Conservation (phyloP, 1,140 invertebrate species). For the Xylocopa sonorina region DNA sequence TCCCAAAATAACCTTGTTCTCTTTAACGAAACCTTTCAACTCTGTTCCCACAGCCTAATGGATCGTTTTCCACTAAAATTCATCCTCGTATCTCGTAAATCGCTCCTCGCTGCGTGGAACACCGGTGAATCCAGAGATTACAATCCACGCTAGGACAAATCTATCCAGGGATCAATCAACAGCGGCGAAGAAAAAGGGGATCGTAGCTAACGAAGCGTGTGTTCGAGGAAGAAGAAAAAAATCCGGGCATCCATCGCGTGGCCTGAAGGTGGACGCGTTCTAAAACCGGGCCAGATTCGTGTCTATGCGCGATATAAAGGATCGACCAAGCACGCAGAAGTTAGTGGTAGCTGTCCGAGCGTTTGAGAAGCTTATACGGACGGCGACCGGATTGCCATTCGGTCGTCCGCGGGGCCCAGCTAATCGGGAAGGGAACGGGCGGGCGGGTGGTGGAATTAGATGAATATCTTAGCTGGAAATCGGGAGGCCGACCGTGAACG, state of each 20-base stretch:
- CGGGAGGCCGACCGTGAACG: slow-evolving; percentile 47
- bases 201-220: slow-evolving; percentile 14
- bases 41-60: too few relatives aligned
- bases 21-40: too few relatives aligned
- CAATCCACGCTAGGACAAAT: slow-evolving; percentile 44
- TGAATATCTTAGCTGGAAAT: slow-evolving; percentile 73
- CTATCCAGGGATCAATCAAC: slow-evolving; percentile 23
- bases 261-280: not conserved
- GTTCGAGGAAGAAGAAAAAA: too few relatives aligned
- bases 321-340: slow-evolving; percentile 55
- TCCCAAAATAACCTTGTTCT: too few relatives aligned
- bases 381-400: slow-evolving; percentile 56
- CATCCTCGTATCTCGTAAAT: not conserved
- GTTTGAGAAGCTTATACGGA: slow-evolving; percentile 67
- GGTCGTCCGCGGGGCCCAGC: slow-evolving; percentile 57
- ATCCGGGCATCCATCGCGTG: slow-evolving; percentile 39
- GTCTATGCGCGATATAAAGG: slow-evolving; percentile 54
- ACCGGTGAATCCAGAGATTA: slow-evolving; percentile 15
- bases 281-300: not conserved
- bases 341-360: slow-evolving; percentile 65
- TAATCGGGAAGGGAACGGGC: too few relatives aligned
- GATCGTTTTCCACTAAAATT: not conserved
- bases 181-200: not conserved
- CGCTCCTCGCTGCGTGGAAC: not conserved
- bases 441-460: slow-evolving; percentile 69